phyloP scores from a whole-genome alignment of 1,140 invertebrate species.

The Papilio polyxenes region DNA sequence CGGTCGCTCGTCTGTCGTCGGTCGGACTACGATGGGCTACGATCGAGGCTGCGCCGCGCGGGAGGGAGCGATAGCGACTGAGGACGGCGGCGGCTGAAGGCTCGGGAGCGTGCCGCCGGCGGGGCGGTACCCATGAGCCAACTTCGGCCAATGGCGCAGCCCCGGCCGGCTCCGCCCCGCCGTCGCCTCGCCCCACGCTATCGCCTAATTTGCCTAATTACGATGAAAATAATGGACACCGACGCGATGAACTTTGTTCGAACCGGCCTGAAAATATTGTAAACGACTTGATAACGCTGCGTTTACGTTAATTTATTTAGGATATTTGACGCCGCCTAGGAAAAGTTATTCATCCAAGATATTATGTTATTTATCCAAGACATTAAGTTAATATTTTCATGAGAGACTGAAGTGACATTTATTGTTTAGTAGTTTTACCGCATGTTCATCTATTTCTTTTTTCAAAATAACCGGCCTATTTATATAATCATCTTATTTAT shows the following conservation, averaged over 20 bases:
- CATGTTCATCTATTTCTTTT: not conserved
- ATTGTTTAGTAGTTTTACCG: not conserved
- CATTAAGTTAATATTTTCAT: not conserved
- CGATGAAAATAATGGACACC: slow-evolving; percentile 76
- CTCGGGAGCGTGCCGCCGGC: slow-evolving; percentile 45
- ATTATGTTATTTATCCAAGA: not conserved
- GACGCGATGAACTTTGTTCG: slow-evolving; percentile 62
- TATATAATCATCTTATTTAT: not conserved
- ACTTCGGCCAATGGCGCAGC: slow-evolving; percentile 46
- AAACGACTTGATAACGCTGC: not conserved
- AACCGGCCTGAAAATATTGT: slow-evolving; percentile 31
- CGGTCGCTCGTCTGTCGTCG: not conserved
- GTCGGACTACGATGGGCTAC: slow-evolving; percentile 10
- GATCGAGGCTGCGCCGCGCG: slow-evolving; percentile 51
- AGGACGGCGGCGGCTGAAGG: slow-evolving; percentile 41
- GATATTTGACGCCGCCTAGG: not conserved
- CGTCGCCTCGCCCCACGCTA: slow-evolving; percentile 54
- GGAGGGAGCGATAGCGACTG: slow-evolving; percentile 62
- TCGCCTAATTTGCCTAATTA: slow-evolving; percentile 79
- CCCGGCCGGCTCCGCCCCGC: slow-evolving; percentile 44
- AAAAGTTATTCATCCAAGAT: not conserved
- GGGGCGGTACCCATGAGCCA: slow-evolving; percentile 39
- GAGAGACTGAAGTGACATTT: not conserved
- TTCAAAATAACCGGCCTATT: not conserved
- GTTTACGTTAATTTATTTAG: not conserved